A percentile compares a stretch with the other conserved stretches of the same genome.
These are phyloP conservation scores for Atherinosoma microstoma DNA, from an alignment of 2,797 vertebrate genomes.

Conservation along the genomic window DNA sequence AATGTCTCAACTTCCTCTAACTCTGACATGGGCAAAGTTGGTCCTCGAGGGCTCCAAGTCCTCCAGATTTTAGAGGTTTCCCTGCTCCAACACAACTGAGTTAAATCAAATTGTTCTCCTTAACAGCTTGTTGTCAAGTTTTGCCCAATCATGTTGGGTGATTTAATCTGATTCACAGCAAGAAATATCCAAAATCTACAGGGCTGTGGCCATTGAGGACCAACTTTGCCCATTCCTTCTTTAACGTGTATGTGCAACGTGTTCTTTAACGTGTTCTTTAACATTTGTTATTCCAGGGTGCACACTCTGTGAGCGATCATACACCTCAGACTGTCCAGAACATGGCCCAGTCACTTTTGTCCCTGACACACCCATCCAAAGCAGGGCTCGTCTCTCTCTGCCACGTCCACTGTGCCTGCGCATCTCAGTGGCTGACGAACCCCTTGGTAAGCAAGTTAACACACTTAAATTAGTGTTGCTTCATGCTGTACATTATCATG, in stretches of 20 bases:
- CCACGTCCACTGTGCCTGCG: constrained; percentile 92
- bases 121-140: too few relatives aligned
- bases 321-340: constrained; percentile 95
- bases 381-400: constrained; percentile 93
- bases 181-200: too few relatives aligned
- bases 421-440: constrained; percentile 91
- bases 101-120: too few relatives aligned
- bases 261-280: background rate
- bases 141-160: too few relatives aligned
- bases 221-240: background rate
- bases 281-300: constrained; percentile 88
- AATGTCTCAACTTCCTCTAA: too few relatives aligned
- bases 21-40: too few relatives aligned
- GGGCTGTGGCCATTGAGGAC: too few relatives aligned
- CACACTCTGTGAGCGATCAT: constrained; percentile 95
- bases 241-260: background rate
- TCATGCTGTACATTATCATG: background rate
- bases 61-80: too few relatives aligned
- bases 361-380: constrained; percentile 93
- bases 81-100: too few relatives aligned
- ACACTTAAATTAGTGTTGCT: background rate
- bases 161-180: too few relatives aligned
- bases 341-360: constrained; percentile 97
- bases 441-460: constrained; percentile 84
- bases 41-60: too few relatives aligned